These are phyloP conservation scores for Ceratotherium simum DNA, from an alignment of 2,113 vertebrate genomes.

Conservation along the genomic window DNA sequence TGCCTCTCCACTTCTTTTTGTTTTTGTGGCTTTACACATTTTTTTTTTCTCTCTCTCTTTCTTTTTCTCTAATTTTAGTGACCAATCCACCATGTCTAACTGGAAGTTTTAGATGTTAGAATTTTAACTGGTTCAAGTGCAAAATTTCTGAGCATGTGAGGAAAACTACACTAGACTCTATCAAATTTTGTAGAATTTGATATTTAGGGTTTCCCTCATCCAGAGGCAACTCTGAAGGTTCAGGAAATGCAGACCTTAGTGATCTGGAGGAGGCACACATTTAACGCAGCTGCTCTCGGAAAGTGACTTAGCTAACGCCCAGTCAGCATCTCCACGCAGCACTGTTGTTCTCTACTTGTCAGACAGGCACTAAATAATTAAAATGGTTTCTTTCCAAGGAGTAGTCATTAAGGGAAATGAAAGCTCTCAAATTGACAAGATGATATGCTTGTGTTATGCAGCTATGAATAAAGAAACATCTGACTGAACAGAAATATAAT, in stretches of 20 bases:
- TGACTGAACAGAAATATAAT: background rate
- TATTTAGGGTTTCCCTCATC: background rate
- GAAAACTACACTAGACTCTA: background rate
- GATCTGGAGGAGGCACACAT: rapidly evolving
- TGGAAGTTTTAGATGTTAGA: background rate
- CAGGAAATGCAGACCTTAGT: background rate
- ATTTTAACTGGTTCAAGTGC: background rate
- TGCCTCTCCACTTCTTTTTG: background rate
- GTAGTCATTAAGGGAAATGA: background rate
- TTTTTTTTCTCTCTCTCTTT: background rate
- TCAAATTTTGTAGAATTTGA: background rate
- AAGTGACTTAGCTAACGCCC: background rate
- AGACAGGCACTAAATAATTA: background rate
- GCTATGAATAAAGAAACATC: background rate
- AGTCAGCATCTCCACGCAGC: background rate
- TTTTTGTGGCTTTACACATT: background rate
- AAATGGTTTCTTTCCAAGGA: background rate
- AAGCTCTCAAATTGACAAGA: background rate
- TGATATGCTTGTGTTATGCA: background rate
- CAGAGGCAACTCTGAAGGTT: background rate
- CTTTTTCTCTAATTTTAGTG: background rate
- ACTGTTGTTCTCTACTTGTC: background rate
- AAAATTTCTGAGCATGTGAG: background rate
- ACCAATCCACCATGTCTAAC: background rate
- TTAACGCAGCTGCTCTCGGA: background rate